Conservation (phyloP, 37 sponge, comb jelly and placozoan genomes). For the Axinella damicornis region DNA sequence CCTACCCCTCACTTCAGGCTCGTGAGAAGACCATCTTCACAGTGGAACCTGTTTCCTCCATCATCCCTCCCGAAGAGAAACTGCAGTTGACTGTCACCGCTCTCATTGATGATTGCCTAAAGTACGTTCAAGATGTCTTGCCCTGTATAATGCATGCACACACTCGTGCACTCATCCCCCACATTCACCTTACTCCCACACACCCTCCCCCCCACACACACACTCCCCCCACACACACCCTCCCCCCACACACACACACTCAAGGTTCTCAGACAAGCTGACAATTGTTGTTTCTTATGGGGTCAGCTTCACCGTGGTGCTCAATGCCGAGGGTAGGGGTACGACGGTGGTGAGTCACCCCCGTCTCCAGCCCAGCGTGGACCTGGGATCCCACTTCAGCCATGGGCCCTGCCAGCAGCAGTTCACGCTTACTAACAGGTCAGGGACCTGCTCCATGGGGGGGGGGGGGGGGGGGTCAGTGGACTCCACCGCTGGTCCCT, state of each 20-base stretch:
- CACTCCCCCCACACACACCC: too few relatives aligned
- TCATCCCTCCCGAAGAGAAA: slow-evolving; percentile 68
- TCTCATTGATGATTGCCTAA: slow-evolving; percentile 78
- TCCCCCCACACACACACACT: background rate
- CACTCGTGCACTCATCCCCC: too few relatives aligned
- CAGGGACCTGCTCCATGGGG: too few relatives aligned
- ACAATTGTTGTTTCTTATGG: slow-evolving; percentile 77
- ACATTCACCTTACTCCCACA: background rate
- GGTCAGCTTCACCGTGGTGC: slow-evolving; percentile 70
- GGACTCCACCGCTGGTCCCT: too few relatives aligned
- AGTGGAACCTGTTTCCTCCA: slow-evolving; percentile 75
- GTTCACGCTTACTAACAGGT: slow-evolving; percentile 83
- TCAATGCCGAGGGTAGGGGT: slow-evolving; percentile 86
- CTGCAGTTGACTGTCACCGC: slow-evolving; percentile 87
- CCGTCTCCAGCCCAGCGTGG: slow-evolving; percentile 76
- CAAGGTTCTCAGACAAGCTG: slow-evolving; percentile 90
- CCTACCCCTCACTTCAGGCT: slow-evolving; percentile 53
- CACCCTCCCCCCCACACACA: too few relatives aligned
- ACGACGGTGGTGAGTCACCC: slow-evolving; percentile 93
- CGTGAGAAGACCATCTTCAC: slow-evolving; percentile 78
- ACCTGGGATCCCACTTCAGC: slow-evolving; percentile 95
- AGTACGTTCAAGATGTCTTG: slow-evolving; percentile 30
- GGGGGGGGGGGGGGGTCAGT: slow-evolving; percentile 14
- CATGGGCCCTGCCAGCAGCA: slow-evolving; percentile 57
- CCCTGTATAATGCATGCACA: too few relatives aligned